Evolutionary conservation across 2,888 invertebrate genomes (phyloP), one percentile per base, ranked within the genome.

Genomic region (Aphrophora alni): DNA sequence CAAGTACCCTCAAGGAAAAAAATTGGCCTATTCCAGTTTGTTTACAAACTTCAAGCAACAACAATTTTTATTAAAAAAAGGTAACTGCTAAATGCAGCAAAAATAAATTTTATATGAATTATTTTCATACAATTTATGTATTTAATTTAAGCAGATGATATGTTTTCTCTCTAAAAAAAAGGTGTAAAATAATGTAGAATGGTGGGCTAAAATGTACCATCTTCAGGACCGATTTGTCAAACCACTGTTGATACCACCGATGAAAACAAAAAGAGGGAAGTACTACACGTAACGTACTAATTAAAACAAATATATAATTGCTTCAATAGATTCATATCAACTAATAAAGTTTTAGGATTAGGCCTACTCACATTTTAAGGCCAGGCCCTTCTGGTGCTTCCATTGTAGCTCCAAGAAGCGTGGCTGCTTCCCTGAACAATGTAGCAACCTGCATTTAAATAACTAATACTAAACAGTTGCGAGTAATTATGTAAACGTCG

Each of bases 361-460:
- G 69, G 75, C 75, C 80, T 78, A 86, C 86, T 86, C 81, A 86
- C 86, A 86, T 85, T 84, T 86, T 86, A 70, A 86, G 83, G 81
- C 85, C 86, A 83, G 85, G 83, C 82, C 85, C 84, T 83, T 86
- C 86, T 82, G 85, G 86, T 73, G 87, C 85, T 84, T 87, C 90
- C 90, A 91, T 92, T 85, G 91, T 90, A 87, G 92, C 92, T 87
- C 92, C 92, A 87, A 92, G 89, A 88, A 92, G 89, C 87, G 92
- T 92, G 87, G 92, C 90, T 88, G 92, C 92, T 90, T 92, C 92
- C 87, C 92, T 90, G 87, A 92, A 92, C 87, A 92, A 88, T 88
- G 92, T 92, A 87, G 92, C 92, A 88, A 92, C 92, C 90, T 92
- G 92, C 92, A 92, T 92, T 87, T 81, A 81, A 74, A 80, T 82